phyloP scores from a whole-genome alignment of 2,797 vertebrate genomes.

The Acanthiza pusilla region DNA sequence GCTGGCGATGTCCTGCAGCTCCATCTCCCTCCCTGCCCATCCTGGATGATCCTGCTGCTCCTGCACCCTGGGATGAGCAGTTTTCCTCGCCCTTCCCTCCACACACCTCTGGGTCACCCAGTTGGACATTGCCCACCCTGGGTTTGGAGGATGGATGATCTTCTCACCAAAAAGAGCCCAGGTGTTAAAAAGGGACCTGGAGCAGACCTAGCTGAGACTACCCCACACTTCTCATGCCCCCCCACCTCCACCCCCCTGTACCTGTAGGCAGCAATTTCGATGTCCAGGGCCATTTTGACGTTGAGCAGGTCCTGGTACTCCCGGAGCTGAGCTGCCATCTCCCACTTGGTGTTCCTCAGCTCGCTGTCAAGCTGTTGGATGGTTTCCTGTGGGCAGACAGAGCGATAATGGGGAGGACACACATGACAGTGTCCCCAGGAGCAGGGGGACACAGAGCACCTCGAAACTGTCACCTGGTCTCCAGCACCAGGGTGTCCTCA shows the following conservation, averaged over 20 bases:
- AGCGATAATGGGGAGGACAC: rapidly evolving
- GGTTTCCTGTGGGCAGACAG: slow-evolving; percentile 75
- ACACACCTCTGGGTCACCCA: neutral
- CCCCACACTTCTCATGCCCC: neutral
- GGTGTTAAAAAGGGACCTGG: neutral
- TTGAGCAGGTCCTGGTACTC: slow-evolving; percentile 96
- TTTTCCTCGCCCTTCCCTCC: neutral
- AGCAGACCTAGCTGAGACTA: neutral
- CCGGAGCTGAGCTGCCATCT: slow-evolving; percentile 91
- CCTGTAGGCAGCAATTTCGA: slow-evolving; percentile 95
- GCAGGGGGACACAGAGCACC: neutral
- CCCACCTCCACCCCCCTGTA: neutral
- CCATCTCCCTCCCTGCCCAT: neutral
- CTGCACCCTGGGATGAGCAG: neutral
- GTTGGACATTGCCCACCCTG: rapidly evolving
- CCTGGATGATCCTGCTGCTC: neutral
- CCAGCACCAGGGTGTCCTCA: neutral
- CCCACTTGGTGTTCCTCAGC: slow-evolving; percentile 92
- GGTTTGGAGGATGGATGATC: neutral
- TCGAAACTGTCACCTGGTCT: neutral
- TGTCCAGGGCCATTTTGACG: slow-evolving; percentile 95
- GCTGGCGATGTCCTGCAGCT: neutral
- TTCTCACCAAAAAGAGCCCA: neutral
- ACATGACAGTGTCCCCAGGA: neutral
- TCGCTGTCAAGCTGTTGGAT: slow-evolving; percentile 89